Evolutionary conservation across 2,797 vertebrate species (phyloP), one percentile per base, ranked within the genome.

Genomic region (Bradypodion ventrale): DNA sequence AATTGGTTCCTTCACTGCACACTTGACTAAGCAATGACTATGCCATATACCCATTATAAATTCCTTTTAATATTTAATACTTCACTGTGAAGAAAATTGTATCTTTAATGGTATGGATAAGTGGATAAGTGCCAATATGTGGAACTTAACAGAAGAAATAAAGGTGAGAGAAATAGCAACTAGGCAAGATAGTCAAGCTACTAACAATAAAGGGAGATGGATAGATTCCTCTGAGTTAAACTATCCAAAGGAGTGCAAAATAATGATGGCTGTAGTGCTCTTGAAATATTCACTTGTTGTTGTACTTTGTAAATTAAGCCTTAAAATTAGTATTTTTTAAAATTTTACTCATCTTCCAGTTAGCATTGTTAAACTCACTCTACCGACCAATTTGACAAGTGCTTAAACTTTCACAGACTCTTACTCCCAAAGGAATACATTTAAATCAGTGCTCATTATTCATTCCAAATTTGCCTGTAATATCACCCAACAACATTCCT

Each of bases 361-460:
- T 56, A 37, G 40, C 40, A 7, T 44, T 83, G 29, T 62, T 19
- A 32, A 59, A 63, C 7, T 76, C 35, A 75, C 29, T 7, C 40
- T 19, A 21, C 21, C 25, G 0, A 21, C 25, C 42, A 1, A 2
- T n/a, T 23, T 0, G 23, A 60, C 21, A 49, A 40, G 25, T 1
- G 0, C 10, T 75, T 78, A 1, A 13, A 13, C 35, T 62, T 37
- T 1, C 69, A 69, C 29, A 23, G 75, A 42, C 0, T 0, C 21
- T 21, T 78, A 75, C 74, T 88, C 63, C 2, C 10, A 21, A n/a
- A n/a, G n/a, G 49, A 89, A 76, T 76, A 83, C 44, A 42, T 5
- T 77, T 52, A 83, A 46, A 77, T 77, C n/a, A 83, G 35, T 37
- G n/a, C 59, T 68, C 49, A 5, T 23, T 69, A 70, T 25, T 62